Evolutionary conservation across 1,140 invertebrate species (phyloP), one percentile per base, ranked within the genome.

Genomic region (Paraescarpia echinospica): DNA sequence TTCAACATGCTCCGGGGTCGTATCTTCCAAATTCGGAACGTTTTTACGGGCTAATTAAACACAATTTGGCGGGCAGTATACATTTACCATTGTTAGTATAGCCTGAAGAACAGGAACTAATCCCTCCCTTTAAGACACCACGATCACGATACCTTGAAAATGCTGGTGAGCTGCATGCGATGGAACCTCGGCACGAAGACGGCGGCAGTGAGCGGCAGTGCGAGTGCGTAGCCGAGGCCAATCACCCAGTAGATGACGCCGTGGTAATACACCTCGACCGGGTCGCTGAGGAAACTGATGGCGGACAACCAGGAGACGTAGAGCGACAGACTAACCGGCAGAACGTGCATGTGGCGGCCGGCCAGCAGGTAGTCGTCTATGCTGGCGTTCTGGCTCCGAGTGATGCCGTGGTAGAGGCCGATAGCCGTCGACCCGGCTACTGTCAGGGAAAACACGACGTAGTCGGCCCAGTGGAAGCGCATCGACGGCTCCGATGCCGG

Each of bases 211-310:
- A 94, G 88, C 2, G 94, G 93, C 35, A 95, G 94, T 33, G 93
- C 94, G 9, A 95, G 93, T 14, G 94, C 88, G 91, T 94, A 95
- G 4, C 93, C 93, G 14, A 95, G 89, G 5, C 92, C 91, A 22
- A 95, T 92, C 92, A 94, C 94, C 93, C 93, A 94, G 89, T 93
- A 95, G 93, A 95, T 94, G 0, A 94, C 95, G 34, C 94, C 94
- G 92, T 93, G 95, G 90, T 94, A 94, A 93, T 98, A 99, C 93
- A 98, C 97, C 96, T 99, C 98, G 0, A 98, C 97, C 4, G 98
- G 98, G 22, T 97, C 98, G 31, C 98, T 98, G 31, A 99, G 96
- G 92, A 99, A 97, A 18, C 98, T 98, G 51, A 99, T 98, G 90
- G 98, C 98, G 0, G 98, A 98, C 95, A 98, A 97, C 95, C 98